These are phyloP conservation scores for Charina bottae DNA, from an alignment of 2,113 vertebrate species.

Conservation along the genomic window DNA sequence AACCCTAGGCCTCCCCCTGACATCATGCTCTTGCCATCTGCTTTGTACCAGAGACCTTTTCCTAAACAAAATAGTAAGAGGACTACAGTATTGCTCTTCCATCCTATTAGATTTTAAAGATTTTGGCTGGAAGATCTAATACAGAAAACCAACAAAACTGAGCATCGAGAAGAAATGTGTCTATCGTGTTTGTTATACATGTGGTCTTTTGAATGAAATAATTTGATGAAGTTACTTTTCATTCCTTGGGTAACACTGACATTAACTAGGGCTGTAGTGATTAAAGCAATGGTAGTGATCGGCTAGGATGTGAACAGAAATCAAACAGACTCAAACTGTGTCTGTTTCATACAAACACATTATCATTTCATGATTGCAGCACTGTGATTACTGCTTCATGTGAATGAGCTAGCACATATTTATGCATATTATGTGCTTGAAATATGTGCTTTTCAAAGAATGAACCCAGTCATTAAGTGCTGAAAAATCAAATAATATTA, in stretches of 20 bases:
- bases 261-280: not conserved
- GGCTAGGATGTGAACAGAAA: too few species aligned
- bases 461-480: not conserved
- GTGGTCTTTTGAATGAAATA: not conserved
- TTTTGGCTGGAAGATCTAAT: slow-evolving; percentile 55
- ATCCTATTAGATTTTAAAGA: slow-evolving; percentile 47
- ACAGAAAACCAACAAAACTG: slow-evolving; percentile 24
- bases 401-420: not conserved
- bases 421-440: not conserved
- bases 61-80: slow-evolving; percentile 60
- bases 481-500: not conserved
- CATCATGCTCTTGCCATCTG: slow-evolving; percentile 72
- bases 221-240: not conserved
- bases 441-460: not conserved
- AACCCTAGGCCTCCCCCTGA: slow-evolving; percentile 76
- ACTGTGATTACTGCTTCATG: not conserved
- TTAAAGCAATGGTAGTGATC: not conserved
- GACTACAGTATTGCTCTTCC: slow-evolving; percentile 62
- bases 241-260: not conserved
- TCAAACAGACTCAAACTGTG: not conserved
- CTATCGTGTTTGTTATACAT: not conserved
- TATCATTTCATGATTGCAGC: not conserved
- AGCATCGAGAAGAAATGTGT: not conserved
- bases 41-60: slow-evolving; percentile 55
- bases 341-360: not conserved